Evolutionary conservation across 2,888 invertebrate genomes (phyloP).

Genomic region (Brachyopa scutellaris): DNA sequence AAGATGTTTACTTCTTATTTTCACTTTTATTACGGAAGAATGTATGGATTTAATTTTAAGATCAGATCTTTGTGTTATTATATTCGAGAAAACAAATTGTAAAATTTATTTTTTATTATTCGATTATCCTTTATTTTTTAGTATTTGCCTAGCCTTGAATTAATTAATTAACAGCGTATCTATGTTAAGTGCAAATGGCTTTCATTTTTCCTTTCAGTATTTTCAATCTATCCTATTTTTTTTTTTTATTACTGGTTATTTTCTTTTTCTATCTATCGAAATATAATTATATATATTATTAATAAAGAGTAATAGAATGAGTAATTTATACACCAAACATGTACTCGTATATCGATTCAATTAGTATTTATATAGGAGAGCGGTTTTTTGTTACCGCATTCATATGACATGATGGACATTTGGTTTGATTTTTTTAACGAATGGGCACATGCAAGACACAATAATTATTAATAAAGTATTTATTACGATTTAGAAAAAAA

Average conservation of each 20-base stretch:
- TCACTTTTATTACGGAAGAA: slow-evolving; percentile 5
- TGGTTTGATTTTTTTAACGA: slow-evolving; percentile 59
- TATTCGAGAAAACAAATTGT: slow-evolving; percentile 52
- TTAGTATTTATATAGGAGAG: slow-evolving; percentile 42
- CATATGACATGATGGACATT: slow-evolving; percentile 23
- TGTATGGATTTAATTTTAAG: slow-evolving; percentile 52
- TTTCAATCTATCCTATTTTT: slow-evolving; percentile 6
- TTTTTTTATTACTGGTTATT: not conserved
- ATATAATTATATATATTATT: slow-evolving; percentile 22
- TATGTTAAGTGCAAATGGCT: slow-evolving; percentile 49
- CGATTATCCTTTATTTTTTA: slow-evolving; percentile 1
- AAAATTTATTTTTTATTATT: slow-evolving; percentile 28
- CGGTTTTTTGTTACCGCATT: too few species aligned
- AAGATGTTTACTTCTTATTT: not conserved
- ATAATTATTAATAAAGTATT: slow-evolving; percentile 69
- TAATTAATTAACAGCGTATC: slow-evolving; percentile 44
- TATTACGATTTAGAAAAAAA: slow-evolving; percentile 50
- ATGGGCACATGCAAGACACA: slow-evolving; percentile 56
- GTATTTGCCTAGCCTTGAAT: slow-evolving; percentile 40
- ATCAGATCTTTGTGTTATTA: slow-evolving; percentile 41
- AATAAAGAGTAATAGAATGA: slow-evolving; percentile 56
- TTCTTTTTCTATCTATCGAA: slow-evolving; percentile 51
- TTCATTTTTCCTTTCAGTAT: slow-evolving; percentile 47
- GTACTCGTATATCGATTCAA: slow-evolving; percentile 56
- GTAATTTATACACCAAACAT: slow-evolving; percentile 55